Conservation (phyloP, 1,140 invertebrate species). For the Macrobrachium rosenbergii region DNA sequence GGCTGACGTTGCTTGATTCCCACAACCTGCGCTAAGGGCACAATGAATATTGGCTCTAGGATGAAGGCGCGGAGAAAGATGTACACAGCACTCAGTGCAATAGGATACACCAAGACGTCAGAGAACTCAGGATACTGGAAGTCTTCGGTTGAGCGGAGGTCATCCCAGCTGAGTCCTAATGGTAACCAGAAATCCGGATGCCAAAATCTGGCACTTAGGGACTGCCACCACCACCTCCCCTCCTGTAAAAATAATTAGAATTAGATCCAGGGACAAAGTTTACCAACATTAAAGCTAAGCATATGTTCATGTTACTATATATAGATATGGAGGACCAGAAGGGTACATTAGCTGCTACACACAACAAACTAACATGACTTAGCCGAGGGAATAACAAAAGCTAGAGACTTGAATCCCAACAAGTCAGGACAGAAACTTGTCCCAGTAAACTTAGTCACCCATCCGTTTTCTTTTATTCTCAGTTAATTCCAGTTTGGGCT, state of each 20-base stretch:
- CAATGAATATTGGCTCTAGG: slow-evolving; percentile 22
- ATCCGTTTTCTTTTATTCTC: too few species aligned
- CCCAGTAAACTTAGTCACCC: too few species aligned
- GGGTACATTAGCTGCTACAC: too few species aligned
- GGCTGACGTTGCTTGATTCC: neutral
- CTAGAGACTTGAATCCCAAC: too few species aligned
- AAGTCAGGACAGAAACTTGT: too few species aligned
- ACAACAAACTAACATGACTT: too few species aligned
- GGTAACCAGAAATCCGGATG: slow-evolving; percentile 47
- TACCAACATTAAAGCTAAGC: neutral
- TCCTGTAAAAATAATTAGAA: slow-evolving; percentile 8
- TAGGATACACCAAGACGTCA: slow-evolving; percentile 76
- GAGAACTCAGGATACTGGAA: slow-evolving; percentile 84
- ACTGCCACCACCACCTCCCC: neutral
- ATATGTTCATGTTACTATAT: too few species aligned
- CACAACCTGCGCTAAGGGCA: slow-evolving; percentile 14
- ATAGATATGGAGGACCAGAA: too few species aligned
- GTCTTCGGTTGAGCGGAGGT: slow-evolving; percentile 82
- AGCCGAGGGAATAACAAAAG: too few species aligned
- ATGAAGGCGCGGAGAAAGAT: slow-evolving; percentile 5
- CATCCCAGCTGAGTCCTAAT: slow-evolving; percentile 88
- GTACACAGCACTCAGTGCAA: slow-evolving; percentile 21
- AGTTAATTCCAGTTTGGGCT: too few species aligned
- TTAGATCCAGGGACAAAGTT: neutral
- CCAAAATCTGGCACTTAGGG: slow-evolving; percentile 6